Base-by-base conservation (phyloP, 2,113 vertebrate species). In the Phalacrocorax aristotelis region DNA sequence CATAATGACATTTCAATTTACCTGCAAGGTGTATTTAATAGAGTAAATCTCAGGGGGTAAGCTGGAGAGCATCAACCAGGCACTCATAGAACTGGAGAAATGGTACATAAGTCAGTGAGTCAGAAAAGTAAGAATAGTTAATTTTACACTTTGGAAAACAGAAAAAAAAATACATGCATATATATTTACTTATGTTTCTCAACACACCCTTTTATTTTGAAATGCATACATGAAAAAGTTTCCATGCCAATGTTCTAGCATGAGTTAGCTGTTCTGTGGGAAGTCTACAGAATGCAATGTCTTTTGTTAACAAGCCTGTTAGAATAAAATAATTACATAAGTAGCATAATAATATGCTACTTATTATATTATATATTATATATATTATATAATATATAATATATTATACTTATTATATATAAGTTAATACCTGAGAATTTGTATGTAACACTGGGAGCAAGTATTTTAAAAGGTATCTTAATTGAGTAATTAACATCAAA, bases 391-490 rank as follows among this genome's bases (percentile, higher is more conserved):
- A 9, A 38, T 38, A 38, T 38, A 10, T 38, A 10, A 38, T 38
- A 38, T 38, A 38, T 38, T 38, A 38, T 38, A 38, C 38, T 38
- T 38, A 38, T 38, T 38, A 38, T 38, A 38, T 10, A 38, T 38
- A 11, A 48, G 15, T 21, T 76, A 62, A 34, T 18, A 66, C 5
- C 11, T 57, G 48, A 57, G 36, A 42, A 86, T 32, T 34, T 65
- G 2, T 25, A 17, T 10, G 2, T 15, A 52, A 22, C 8, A 3
- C 9, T 60, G 38, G 1, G 3, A 42, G 21, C 6, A 76, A 57
- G 6, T 29, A n/a, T 62, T 80, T 65, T 40, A 11, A 74, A 61
- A 74, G 14, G 17, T 22, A 40, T 40, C 72, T 58, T 62, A 46
- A 55, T 11, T 20, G 10, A 44, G 12, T n/a, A 72, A 72, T 26